phyloP scores from a whole-genome alignment of 37 sponge, comb jelly and placozoan species.

The Tethya wilhelma region DNA sequence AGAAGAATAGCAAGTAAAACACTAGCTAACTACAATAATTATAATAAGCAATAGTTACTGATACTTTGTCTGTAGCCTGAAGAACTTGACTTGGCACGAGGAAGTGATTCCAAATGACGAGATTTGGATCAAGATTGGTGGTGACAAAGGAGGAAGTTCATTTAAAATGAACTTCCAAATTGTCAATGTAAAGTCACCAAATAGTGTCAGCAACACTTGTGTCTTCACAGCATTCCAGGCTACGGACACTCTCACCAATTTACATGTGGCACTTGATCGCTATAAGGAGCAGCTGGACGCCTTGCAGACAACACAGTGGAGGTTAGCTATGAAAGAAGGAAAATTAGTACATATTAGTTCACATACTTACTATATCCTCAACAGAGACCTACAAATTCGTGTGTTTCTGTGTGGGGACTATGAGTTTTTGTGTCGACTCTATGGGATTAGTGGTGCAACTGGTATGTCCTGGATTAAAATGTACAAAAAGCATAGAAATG shows the following conservation, averaged over 20 bases:
- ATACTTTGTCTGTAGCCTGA: neutral
- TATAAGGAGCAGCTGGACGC: conserved; percentile 34
- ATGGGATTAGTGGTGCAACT: conserved; percentile 52
- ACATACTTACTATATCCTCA: too few relatives aligned
- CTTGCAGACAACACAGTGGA: conserved; percentile 32
- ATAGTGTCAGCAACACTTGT: conserved; percentile 17
- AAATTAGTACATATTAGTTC: neutral
- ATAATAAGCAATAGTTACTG: neutral
- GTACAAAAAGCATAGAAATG: neutral
- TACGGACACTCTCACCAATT: conserved; percentile 30
- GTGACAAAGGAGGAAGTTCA: conserved; percentile 29
- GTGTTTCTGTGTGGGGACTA: conserved; percentile 61
- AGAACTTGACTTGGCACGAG: conserved; percentile 21
- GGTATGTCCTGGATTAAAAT: conserved; percentile 17
- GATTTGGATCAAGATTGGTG: conserved; percentile 45
- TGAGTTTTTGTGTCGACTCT: conserved; percentile 44
- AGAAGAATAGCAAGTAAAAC: neutral
- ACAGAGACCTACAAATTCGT: conserved; percentile 15
- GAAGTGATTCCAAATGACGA: conserved; percentile 43
- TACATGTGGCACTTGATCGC: conserved; percentile 26
- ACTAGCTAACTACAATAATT: neutral
- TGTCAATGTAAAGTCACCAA: conserved; percentile 32
- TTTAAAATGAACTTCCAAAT: conserved; percentile 45
- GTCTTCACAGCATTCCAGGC: conserved; percentile 31
- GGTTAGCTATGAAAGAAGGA: neutral